phyloP scores from a whole-genome alignment of 2,888 invertebrate species.

The Cepaea hortensis region DNA sequence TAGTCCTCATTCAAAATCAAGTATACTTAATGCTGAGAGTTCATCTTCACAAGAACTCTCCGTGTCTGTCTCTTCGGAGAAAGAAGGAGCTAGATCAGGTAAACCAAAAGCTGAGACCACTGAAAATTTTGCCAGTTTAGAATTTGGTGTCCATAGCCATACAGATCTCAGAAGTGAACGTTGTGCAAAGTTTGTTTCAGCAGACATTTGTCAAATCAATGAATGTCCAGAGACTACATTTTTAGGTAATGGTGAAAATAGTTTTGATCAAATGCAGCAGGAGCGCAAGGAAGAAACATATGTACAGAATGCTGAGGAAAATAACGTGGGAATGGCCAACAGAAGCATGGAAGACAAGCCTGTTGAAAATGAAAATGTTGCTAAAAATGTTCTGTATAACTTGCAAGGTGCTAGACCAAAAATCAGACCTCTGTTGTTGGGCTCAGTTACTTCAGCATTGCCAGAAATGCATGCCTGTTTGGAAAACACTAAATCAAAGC shows the following conservation, averaged over 20 bases:
- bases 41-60: not conserved
- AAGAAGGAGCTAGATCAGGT: too few relatives aligned
- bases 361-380: not conserved
- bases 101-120: not conserved
- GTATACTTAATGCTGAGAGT: not conserved
- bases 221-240: not conserved
- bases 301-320: not conserved
- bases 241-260: not conserved
- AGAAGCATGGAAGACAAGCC: not conserved
- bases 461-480: not conserved
- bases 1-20: not conserved
- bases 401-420: slow-evolving; percentile 43
- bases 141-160: not conserved
- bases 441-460: not conserved
- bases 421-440: not conserved
- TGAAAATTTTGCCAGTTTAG: not conserved
- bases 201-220: not conserved
- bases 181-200: slow-evolving; percentile 13
- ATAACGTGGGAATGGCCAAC: not conserved
- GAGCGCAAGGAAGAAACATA: not conserved
- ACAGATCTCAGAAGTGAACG: not conserved
- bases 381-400: slow-evolving; percentile 6
- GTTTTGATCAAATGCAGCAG: not conserved
- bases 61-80: not conserved
- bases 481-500: not conserved